Evolutionary conservation across 2,797 vertebrate species (phyloP), one percentile per base, ranked within the genome.

Genomic region (Avahi laniger): DNA sequence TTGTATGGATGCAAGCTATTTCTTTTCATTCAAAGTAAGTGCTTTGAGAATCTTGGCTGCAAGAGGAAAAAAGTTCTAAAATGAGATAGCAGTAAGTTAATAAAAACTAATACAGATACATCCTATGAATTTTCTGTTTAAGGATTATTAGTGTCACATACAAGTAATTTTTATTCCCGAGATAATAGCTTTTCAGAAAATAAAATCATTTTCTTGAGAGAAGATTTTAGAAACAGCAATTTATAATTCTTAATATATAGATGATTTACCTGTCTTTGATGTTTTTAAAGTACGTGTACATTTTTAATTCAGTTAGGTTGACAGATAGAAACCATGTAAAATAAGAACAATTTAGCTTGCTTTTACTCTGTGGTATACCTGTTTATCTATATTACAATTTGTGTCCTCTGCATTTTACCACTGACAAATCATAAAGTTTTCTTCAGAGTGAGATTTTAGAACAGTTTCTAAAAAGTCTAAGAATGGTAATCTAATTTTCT

Each of bases 81-180:
- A n/a, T 22, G 11, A 90, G 18, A 38, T 65, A 65, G 52, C 22
- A n/a, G 15, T 70, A 81, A 88, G 17, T 90, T 88, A 92, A 65
- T 75, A 80, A 67, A 94, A 91, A 90, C 26, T n/a, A 38, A 91
- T 63, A 46, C 3, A 73, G 24, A 61, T 76, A 28, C 61, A 1
- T 73, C 61, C 82, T 82, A 81, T 92, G 75, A 91, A 54, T 41
- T 93, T 97, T 78, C 73, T 75, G 65, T 97, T 94, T 85, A 81
- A 91, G 67, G 24, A 72, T 95, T 93, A 83, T 94, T 84, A 46
- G 2, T 90, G 41, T 93, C 54, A 92, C 43, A 30, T 61, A 82
- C 43, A 95, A 81, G 85, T 91, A 92, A 50, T 79, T 88, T 89
- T 94, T 10, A 72, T 69, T 82, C 7, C 35, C 57, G 24, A 85